A percentile compares a stretch with the other conserved stretches of the same genome.
Conservation (phyloP, 2,113 vertebrate genomes). For the Oplegnathus fasciatus region DNA sequence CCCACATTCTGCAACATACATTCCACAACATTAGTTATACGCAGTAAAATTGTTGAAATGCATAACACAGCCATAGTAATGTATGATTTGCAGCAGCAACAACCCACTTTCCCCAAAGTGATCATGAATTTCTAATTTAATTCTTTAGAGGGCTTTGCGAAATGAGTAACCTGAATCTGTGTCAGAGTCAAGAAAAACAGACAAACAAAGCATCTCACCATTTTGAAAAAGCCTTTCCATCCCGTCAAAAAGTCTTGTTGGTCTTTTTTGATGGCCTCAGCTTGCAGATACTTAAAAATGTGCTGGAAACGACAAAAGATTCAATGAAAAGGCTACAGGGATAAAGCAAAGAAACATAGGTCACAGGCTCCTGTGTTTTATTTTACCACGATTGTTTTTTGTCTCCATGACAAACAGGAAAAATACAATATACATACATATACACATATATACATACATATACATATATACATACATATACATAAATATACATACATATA, state of each 20-base stretch:
- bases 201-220: slow-evolving; percentile 82
- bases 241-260: slow-evolving; percentile 89
- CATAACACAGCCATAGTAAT: not conserved
- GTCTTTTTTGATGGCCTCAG: slow-evolving; percentile 92
- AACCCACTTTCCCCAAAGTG: too few species aligned
- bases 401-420: too few species aligned
- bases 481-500: too few species aligned
- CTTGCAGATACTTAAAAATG: slow-evolving; percentile 94
- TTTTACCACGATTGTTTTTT: too few species aligned
- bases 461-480: too few species aligned
- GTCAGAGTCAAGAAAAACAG: not conserved
- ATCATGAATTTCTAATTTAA: not conserved
- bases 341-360: not conserved
- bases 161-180: not conserved
- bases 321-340: not conserved
- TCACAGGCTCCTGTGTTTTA: not conserved
- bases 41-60: not conserved
- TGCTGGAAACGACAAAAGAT: slow-evolving; percentile 79
- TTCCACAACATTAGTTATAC: not conserved
- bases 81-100: not conserved
- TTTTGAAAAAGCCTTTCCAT: slow-evolving; percentile 95
- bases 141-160: not conserved
- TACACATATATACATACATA: too few species aligned
- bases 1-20: slow-evolving; percentile 89
- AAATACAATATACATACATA: too few species aligned